Base-by-base conservation (phyloP, 2,113 vertebrate species). In the Pygoscelis antarcticus region DNA sequence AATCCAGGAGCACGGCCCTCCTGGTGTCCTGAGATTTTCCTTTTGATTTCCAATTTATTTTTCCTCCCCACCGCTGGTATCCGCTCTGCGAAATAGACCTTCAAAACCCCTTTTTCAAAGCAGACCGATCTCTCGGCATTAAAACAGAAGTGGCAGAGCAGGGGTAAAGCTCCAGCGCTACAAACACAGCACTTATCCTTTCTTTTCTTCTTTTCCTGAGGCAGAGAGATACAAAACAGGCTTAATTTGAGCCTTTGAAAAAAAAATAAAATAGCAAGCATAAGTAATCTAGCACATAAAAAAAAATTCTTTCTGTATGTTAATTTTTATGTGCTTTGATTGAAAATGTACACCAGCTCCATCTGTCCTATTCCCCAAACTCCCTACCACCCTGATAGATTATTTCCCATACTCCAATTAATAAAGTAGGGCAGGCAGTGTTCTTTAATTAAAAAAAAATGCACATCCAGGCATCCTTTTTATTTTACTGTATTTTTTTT, bases 361-460 rank as follows among this genome's bases (percentile, higher is more conserved):
- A 96, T 94, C 97, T 96, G 91, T 96, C 95, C 85, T 96, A 90
- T 96, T 97, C 87, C 93, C 93, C 69, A 94, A 94, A 87, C 96
- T 95, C 92, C 54, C 93, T 72, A 86, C 91, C 85, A 47, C 85
- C 66, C 68, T 87, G 93, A 93, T 89, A 96, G 92, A 92, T 96
- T 95, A 94, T 93, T 96, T 97, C 90, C 83, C 80, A 61, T 82
- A 84, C 61, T 95, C 80, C 93, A 97, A 70, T 96, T 97, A 96
- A 97, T 97, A 92, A 97, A 97, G 85, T 96, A 97, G 96, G 95
- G 69, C 95, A 96, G 69, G 87, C 93, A 91, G 87, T 92, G 72
- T 93, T 97, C 92, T 96, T 96, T 97, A 97, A 97, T 97, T 97
- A 66, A 92, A 93, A 97, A 94, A 21, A 94, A 21, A 6, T 57